A percentile compares a stretch with the other conserved stretches of the same genome.
Conservation (phyloP, 2,888 invertebrate species). For the Cantharis rustica region DNA sequence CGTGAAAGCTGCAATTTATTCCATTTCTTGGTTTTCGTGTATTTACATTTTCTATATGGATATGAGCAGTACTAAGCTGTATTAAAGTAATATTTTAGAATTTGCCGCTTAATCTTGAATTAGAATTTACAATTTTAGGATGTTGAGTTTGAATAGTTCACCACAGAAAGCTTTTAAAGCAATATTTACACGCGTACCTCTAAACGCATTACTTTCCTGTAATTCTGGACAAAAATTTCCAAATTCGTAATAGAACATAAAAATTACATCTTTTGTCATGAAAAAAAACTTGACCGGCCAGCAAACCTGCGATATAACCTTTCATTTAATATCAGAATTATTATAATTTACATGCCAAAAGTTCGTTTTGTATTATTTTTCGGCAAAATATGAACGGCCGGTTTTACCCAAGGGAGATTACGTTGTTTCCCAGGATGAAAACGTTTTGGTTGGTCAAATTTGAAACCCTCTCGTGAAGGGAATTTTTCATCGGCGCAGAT, state of each 20-base stretch:
- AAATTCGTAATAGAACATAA: not conserved
- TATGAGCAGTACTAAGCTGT: conserved; percentile 12
- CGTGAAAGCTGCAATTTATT: not conserved
- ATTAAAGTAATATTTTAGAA: conserved; percentile 30
- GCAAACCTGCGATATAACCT: too few relatives aligned
- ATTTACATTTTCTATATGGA: conserved; percentile 21
- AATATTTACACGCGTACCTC: not conserved
- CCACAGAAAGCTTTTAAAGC: not conserved
- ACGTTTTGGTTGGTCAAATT: not conserved
- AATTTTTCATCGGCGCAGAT: not conserved
- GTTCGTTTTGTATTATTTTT: not conserved
- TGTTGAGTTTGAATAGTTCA: not conserved
- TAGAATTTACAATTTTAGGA: not conserved
- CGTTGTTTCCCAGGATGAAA: not conserved
- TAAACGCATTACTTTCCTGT: not conserved
- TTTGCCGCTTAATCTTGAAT: conserved; percentile 6
- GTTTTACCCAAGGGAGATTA: not conserved
- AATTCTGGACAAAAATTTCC: not conserved
- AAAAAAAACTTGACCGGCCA: too few relatives aligned
- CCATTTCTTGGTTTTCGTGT: conserved; percentile 11
- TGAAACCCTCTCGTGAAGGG: not conserved
- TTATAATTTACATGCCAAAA: not conserved
- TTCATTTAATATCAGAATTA: not conserved
- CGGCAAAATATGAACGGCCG: not conserved
- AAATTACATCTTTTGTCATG: not conserved